Conservation (phyloP, 1,140 invertebrate genomes). For the Luehdorfia chinensis region DNA sequence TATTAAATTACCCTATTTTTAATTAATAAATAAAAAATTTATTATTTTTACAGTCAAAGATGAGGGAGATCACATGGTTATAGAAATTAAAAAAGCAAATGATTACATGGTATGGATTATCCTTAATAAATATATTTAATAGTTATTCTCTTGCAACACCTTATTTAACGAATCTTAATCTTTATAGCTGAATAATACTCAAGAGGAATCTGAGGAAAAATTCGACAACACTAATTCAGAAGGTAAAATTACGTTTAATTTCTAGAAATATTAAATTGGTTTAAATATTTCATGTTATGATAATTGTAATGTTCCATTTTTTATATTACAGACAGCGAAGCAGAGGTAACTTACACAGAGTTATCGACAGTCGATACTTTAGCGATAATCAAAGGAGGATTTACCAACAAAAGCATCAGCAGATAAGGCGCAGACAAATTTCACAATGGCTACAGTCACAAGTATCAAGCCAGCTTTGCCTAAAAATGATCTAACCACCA, state of each 20-base stretch:
- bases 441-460: not conserved
- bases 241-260: constrained; percentile 36
- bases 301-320: constrained; percentile 1
- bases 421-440: not conserved
- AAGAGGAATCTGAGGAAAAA: constrained; percentile 31
- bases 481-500: constrained; percentile 1
- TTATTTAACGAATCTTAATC: not conserved
- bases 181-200: constrained; percentile 27
- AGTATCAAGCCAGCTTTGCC: constrained; percentile 7
- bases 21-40: not conserved
- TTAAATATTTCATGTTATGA: constrained; percentile 1
- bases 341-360: constrained; percentile 43
- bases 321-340: constrained; percentile 50
- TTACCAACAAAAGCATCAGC: constrained; percentile 1
- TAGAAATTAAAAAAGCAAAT: constrained; percentile 63
- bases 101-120: constrained; percentile 48
- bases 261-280: not conserved
- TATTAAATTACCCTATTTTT: too few species aligned
- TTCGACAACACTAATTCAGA: constrained; percentile 43
- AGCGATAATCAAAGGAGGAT: constrained; percentile 22
- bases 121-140: not conserved
- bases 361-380: constrained; percentile 37
- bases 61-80: constrained; percentile 57
- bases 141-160: not conserved
- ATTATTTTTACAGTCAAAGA: constrained; percentile 52